Evolutionary conservation across 2,888 invertebrate species (phyloP), one percentile per base, ranked within the genome.

Genomic region (Mongoloraphidia duomilia): DNA sequence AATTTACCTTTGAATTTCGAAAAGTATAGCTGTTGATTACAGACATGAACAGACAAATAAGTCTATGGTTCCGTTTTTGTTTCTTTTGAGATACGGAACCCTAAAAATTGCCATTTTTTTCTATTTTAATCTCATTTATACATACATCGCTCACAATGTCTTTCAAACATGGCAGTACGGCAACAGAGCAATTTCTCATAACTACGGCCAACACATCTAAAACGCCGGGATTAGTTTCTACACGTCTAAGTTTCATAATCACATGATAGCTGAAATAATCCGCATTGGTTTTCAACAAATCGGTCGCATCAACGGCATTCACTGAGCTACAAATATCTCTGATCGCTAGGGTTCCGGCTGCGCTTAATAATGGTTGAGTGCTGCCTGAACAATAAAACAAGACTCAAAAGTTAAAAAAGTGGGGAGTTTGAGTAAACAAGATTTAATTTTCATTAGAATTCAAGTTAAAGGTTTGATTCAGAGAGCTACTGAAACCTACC

Each of bases 181-280:
- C 73, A 9, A 76, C 64, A 40, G 78, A 76, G 55, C 83, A 80
- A 62, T 82, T 79, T 57, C 77, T 78, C 70, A 87, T 75, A 4
- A 87, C 79, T 34, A 85, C 80, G 0, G 76, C 71, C 9, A 89
- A 66, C 43, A 87, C 85, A 57, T 82, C 77, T 35, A 87, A 69
- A 11, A 84, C 83, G 1, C 77, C 76, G 49, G 77, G 70, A 58
- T 79, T 79, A 56, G 76, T 68, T 61, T 78, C 75, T 1, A 73
- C 73, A 66, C 73, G 75, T 50, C 77, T 80, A 2, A 87, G 68
- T 58, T 77, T 72, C 1, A 73, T 64, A 34, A 80, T 80, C 49
- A 88, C 72, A 57, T 84, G 80, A 59, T 77, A 79, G 0, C 82
- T 79, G 60, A 86, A 75, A 61, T 85, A 88, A 63, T 87, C 86